Evolutionary conservation across 92 coral and sea anemone species (phyloP).

Genomic region (Diadumene lineata): DNA sequence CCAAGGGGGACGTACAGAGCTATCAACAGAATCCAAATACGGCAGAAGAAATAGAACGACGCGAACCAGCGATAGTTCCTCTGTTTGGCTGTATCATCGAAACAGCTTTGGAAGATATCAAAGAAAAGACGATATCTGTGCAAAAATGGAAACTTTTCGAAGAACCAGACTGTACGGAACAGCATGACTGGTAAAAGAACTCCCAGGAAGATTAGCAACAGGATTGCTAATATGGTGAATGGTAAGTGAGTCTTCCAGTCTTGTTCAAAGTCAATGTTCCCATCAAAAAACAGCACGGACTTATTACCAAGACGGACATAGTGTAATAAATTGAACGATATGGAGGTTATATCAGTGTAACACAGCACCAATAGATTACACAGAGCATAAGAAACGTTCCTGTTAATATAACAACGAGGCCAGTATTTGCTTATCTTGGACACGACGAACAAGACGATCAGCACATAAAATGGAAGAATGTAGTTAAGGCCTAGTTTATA

Average conservation of each 20-base stretch:
- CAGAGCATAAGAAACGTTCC: conserved; percentile 68
- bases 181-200: conserved; percentile 70
- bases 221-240: conserved; percentile 64
- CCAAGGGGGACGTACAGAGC: conserved; percentile 61
- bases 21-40: conserved; percentile 65
- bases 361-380: conserved; percentile 75
- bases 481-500: conserved; percentile 71
- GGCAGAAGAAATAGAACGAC: conserved; percentile 85
- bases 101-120: conserved; percentile 84
- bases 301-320: conserved; percentile 63
- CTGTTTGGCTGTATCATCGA: conserved; percentile 40
- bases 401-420: conserved; percentile 80
- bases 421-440: conserved; percentile 58
- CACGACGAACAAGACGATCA: conserved; percentile 56
- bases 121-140: conserved; percentile 70
- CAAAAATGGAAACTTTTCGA: conserved; percentile 40
- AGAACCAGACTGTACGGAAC: conserved; percentile 77
- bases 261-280: conserved; percentile 42
- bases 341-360: conserved; percentile 70
- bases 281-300: conserved; percentile 75
- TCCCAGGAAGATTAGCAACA: conserved; percentile 63
- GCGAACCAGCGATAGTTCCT: conserved; percentile 87
- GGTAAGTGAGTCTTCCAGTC: conserved; percentile 77
- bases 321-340: conserved; percentile 67
- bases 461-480: conserved; percentile 67